Evolutionary conservation across 2,797 vertebrate genomes (phyloP).

Genomic region (Thalassophryne amazonica): DNA sequence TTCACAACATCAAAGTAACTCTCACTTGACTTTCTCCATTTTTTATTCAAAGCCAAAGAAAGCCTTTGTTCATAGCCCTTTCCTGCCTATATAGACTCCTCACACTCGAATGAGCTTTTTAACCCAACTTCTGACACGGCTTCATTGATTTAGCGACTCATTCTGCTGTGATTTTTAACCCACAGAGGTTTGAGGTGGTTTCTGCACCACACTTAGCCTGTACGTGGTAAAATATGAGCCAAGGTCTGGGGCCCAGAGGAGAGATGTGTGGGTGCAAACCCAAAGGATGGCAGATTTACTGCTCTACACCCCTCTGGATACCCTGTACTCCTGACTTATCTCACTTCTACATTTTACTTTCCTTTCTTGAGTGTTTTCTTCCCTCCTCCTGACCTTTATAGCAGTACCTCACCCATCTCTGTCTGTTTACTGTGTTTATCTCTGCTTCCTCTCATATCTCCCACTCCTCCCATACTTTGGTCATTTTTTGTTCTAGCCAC

Average conservation of each 20-base stretch:
- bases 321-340: background rate
- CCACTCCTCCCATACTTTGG: background rate
- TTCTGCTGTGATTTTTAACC: conserved; percentile 22
- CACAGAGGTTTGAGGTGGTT: conserved; percentile 31
- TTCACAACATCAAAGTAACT: background rate
- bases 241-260: conserved; percentile 21
- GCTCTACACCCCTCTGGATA: no score
- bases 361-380: background rate
- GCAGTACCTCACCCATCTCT: background rate
- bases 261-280: conserved; percentile 29
- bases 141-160: conserved; percentile 7
- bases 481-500: conserved; percentile 21
- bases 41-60: conserved; percentile 16
- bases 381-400: background rate
- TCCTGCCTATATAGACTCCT: background rate
- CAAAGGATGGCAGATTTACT: conserved; percentile 43
- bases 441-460: conserved; percentile 14
- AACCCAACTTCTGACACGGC: conserved; percentile 5
- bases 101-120: conserved; percentile 11
- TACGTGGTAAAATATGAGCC: conserved; percentile 35
- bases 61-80: conserved; percentile 1
- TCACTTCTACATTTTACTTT: background rate
- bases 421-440: conserved; percentile 9
- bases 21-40: conserved; percentile 1
- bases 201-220: conserved; percentile 15